phyloP scores from a whole-genome alignment of 2,113 vertebrate genomes.

The Sorex fumeus region DNA sequence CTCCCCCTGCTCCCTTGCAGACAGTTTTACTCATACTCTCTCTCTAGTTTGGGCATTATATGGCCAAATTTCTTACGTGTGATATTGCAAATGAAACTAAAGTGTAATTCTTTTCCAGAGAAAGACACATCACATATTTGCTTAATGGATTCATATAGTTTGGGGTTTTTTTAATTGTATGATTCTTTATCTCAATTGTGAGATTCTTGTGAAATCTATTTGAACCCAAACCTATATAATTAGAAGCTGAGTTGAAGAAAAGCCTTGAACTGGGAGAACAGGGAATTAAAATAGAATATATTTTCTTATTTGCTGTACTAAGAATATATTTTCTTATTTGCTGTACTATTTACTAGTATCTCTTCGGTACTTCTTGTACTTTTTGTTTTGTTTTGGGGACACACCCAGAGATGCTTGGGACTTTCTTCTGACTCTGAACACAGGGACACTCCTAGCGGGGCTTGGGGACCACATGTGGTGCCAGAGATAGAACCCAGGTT shows the following conservation, averaged over 20 bases:
- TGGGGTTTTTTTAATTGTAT: constrained; percentile 26
- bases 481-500: too few relatives aligned
- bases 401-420: too few relatives aligned
- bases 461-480: too few relatives aligned
- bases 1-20: too few relatives aligned
- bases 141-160: constrained; percentile 57
- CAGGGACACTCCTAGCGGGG: too few relatives aligned
- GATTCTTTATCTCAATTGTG: constrained; percentile 23
- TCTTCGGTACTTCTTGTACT: too few relatives aligned
- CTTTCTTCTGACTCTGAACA: too few relatives aligned
- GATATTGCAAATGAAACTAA: constrained; percentile 31
- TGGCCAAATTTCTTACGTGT: constrained; percentile 47
- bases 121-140: constrained; percentile 43
- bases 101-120: not conserved
- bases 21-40: too few relatives aligned
- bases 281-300: constrained; percentile 44
- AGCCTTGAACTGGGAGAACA: not conserved
- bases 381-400: too few relatives aligned
- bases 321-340: not conserved
- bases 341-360: too few relatives aligned
- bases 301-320: not conserved
- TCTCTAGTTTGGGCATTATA: too few relatives aligned
- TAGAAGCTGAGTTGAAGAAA: constrained; percentile 15
- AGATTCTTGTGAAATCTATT: constrained; percentile 16
- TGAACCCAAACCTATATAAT: constrained; percentile 28